Percentiles rank a stretch among this genome's conserved stretches.
These are phyloP conservation scores for Philotrypesis tridentata DNA, from an alignment of 1,140 invertebrate genomes.

Conservation along the genomic window DNA sequence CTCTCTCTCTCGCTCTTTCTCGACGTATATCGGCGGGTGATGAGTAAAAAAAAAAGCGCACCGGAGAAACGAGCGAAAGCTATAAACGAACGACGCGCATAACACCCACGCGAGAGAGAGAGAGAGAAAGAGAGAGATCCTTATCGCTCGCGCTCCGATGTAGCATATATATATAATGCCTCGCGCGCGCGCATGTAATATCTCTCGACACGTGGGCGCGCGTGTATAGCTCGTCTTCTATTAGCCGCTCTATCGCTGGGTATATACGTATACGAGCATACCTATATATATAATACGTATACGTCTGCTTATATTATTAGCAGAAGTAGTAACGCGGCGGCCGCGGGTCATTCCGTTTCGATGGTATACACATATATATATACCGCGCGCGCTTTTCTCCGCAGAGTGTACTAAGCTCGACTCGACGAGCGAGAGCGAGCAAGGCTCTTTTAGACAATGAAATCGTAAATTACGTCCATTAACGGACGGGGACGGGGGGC, in stretches of 20 bases:
- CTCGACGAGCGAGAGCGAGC: neutral
- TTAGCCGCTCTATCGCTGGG: neutral
- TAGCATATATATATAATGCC: too few species aligned
- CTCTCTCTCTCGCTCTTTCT: too few species aligned
- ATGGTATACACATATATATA: neutral
- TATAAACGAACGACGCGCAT: slow-evolving; percentile 41
- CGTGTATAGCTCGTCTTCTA: neutral
- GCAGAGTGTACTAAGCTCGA: too few species aligned
- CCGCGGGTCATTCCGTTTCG: slow-evolving; percentile 6
- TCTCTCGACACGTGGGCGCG: slow-evolving; percentile 27
- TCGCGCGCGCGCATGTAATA: slow-evolving; percentile 32
- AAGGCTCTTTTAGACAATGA: slow-evolving; percentile 15
- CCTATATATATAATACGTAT: too few species aligned
- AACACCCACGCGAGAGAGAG: neutral
- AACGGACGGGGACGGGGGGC: neutral
- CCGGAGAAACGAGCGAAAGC: slow-evolving; percentile 1
- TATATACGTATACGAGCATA: too few species aligned
- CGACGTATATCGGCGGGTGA: too few species aligned
- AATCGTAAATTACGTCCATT: slow-evolving; percentile 25
- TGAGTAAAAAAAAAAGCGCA: neutral
- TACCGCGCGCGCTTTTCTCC: neutral
- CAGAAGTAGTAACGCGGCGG: neutral
- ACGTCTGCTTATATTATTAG: neutral
- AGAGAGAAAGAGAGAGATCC: neutral
- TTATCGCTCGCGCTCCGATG: slow-evolving; percentile 20